Base-by-base conservation (phyloP, 1,140 invertebrate genomes). In the Caenorhabditis briggsae region DNA sequence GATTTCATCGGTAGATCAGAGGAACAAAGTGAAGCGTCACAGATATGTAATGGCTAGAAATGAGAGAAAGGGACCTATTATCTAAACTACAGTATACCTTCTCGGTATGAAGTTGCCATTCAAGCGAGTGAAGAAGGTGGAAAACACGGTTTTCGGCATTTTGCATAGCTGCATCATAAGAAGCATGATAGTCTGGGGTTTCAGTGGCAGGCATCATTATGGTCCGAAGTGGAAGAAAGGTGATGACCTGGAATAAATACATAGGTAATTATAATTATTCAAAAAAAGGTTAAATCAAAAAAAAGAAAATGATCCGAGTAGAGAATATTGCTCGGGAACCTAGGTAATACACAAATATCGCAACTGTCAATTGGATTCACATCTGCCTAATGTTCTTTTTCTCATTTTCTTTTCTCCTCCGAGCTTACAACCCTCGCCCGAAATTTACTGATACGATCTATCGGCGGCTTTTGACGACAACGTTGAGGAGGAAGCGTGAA, bases 121-220 rank as follows among this genome's bases (percentile, higher is more conserved):
- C 84, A 23, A 85, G 25, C 5, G 84, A 85, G 55, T 85, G 84
- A 12, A 85, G 23, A 11, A 85, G 65, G 56, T 85, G 84, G 58
- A 85, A 85, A 2, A 85, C 84, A 55, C 84, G 84, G n/a, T 61
- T 64, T 78, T 85, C 84, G 5, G 84, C 84, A 56, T 61, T 85
- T n/a, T 85, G 84, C 61, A 85, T 85, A 5, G 65, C 65, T 2
- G 53, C 50, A 18, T 85, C 84, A 78, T 85, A 85, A 1, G 46
- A n/a, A 5, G 84, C 18, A 25, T 70, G 50, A 12, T 48, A 70
- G 56, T 85, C 64, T 33, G 41, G 74, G 20, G 70, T 25, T 50
- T 78, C 70, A 8, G 46, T 78, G 23, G 70, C 70, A 0, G 61
- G 61, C 84, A 85, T 85, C 84, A 85, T 85, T 56, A 11, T 33